Percentiles rank a stretch among this genome's conserved stretches.
These are phyloP conservation scores for Scomber colias DNA, from an alignment of 2,113 vertebrate genomes.

Conservation along the genomic window DNA sequence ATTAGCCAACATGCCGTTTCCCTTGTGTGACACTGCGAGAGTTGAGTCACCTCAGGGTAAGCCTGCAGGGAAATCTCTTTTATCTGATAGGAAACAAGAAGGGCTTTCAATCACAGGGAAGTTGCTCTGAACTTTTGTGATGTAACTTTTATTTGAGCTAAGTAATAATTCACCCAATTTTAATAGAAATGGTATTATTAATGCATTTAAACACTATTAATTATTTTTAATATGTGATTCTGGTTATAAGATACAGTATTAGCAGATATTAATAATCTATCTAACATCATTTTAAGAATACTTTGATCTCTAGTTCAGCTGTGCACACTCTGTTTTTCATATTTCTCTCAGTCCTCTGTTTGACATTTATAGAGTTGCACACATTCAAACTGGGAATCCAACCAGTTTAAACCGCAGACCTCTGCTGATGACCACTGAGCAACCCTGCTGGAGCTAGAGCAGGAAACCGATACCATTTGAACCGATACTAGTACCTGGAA, in stretches of 20 bases:
- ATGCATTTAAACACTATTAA: neutral
- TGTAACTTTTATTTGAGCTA: constrained; percentile 1
- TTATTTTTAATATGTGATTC: neutral
- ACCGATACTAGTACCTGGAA: too few relatives aligned
- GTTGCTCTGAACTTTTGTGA: constrained; percentile 17
- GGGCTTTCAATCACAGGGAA: constrained; percentile 35
- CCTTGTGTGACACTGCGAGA: constrained; percentile 55
- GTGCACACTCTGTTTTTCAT: neutral
- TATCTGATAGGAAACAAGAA: constrained; percentile 37
- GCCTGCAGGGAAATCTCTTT: constrained; percentile 58
- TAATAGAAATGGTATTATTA: neutral
- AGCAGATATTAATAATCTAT: too few relatives aligned
- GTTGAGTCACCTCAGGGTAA: constrained; percentile 60
- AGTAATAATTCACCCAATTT: neutral
- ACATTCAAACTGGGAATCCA: neutral
- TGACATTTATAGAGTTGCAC: neutral
- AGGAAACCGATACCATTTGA: too few relatives aligned
- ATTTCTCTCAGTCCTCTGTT: neutral
- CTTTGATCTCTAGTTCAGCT: neutral
- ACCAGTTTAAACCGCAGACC: constrained; percentile 12
- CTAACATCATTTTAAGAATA: too few relatives aligned
- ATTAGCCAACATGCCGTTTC: constrained; percentile 60
- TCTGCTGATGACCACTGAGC: neutral
- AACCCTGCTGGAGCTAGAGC: neutral
- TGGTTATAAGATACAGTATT: too few relatives aligned